Conservation (phyloP, 2,797 vertebrate genomes). For the Thamnophis elegans region DNA sequence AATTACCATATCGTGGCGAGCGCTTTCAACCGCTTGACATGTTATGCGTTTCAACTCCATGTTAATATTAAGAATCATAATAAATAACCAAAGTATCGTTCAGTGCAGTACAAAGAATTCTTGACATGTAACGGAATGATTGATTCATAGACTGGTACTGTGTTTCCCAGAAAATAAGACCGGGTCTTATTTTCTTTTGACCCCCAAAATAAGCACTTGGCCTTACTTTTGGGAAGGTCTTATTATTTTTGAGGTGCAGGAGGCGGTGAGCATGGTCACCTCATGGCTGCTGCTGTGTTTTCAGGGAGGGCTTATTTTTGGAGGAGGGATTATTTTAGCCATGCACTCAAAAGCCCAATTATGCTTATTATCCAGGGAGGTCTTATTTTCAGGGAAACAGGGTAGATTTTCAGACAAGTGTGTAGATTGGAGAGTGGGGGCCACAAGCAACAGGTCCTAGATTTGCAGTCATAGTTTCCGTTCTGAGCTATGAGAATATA, state of each 20-base stretch:
- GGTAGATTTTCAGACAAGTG: not conserved
- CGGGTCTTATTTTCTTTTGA: too few relatives aligned
- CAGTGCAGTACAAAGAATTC: not conserved
- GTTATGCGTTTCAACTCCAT: not conserved
- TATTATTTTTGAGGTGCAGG: too few relatives aligned
- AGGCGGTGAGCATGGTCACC: too few relatives aligned
- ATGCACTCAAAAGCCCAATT: too few relatives aligned
- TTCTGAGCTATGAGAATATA: not conserved
- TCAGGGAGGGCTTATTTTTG: too few relatives aligned
- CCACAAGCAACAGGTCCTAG: not conserved
- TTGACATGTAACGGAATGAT: not conserved
- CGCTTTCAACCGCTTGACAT: not conserved
- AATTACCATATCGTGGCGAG: not conserved
- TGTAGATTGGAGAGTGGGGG: not conserved
- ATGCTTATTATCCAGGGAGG: too few relatives aligned
- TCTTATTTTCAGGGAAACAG: too few relatives aligned
- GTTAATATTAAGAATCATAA: not conserved
- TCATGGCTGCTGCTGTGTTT: too few relatives aligned
- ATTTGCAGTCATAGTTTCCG: not conserved
- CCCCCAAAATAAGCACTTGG: too few relatives aligned
- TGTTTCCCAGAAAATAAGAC: too few relatives aligned
- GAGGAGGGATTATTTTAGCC: too few relatives aligned
- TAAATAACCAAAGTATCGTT: not conserved
- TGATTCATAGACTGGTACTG: not conserved
- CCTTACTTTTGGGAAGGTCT: too few relatives aligned